Evolutionary conservation across 2,888 invertebrate species (phyloP).

Genomic region (Iphiclides podalirius): DNA sequence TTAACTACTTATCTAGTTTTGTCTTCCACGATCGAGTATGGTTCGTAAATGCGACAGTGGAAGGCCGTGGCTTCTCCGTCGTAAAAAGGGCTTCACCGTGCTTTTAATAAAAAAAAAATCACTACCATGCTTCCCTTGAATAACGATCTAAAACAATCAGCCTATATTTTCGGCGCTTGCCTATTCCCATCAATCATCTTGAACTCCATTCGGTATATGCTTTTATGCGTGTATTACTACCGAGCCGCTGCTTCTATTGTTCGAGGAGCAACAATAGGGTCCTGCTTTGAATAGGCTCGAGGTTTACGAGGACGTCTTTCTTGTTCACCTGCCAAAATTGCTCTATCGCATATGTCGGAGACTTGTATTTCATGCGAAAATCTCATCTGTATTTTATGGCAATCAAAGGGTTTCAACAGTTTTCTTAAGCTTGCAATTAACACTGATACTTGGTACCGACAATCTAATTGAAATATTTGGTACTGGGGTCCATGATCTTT

Average conservation of each 20-base stretch:
- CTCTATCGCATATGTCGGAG: background rate
- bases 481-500: too few species aligned
- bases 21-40: too few species aligned
- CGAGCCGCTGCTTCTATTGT: conserved; percentile 14
- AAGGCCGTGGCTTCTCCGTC: too few species aligned
- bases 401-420: background rate
- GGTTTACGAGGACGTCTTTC: conserved; percentile 1
- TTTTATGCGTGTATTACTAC: conserved; percentile 4
- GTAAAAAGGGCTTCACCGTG: too few species aligned
- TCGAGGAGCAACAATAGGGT: conserved; percentile 16
- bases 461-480: too few species aligned
- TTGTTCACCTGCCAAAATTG: conserved; percentile 8
- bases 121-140: background rate
- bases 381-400: background rate
- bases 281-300: conserved; percentile 11
- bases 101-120: too few species aligned
- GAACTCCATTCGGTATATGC: conserved; percentile 6
- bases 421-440: background rate
- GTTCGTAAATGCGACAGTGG: too few species aligned
- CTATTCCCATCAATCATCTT: conserved; percentile 13
- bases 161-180: background rate
- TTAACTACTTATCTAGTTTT: too few species aligned
- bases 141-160: background rate
- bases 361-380: background rate
- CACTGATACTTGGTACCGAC: background rate